phyloP scores from a whole-genome alignment of 2,888 invertebrate genomes.

The Cabera pusaria region DNA sequence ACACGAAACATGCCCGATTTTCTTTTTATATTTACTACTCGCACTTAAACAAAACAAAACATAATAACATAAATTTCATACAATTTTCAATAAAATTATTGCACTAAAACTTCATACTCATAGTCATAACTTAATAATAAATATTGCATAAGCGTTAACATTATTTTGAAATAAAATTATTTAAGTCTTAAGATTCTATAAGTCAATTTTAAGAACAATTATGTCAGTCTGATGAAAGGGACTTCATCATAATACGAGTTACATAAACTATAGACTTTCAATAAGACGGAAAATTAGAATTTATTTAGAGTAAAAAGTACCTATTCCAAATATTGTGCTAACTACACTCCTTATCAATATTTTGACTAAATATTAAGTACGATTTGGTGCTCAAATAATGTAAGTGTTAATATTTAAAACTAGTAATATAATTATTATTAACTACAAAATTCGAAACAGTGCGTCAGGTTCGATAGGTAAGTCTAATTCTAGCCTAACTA shows the following conservation, averaged over 20 bases:
- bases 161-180: constrained; percentile 66
- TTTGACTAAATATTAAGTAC: constrained; percentile 83
- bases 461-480: constrained; percentile 57
- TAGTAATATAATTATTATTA: constrained; percentile 69
- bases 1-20: constrained; percentile 60
- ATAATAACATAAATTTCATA: constrained; percentile 78
- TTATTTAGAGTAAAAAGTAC: constrained; percentile 42
- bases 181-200: constrained; percentile 68
- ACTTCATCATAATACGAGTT: constrained; percentile 54
- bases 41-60: constrained; percentile 68
- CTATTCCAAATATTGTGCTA: constrained; percentile 60
- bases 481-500: constrained; percentile 52
- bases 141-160: constrained; percentile 79
- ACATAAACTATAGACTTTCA: constrained; percentile 50
- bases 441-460: constrained; percentile 71
- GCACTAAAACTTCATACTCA: constrained; percentile 74
- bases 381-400: constrained; percentile 82
- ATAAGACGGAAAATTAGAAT: constrained; percentile 49
- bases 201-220: constrained; percentile 71
- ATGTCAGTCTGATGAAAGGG: constrained; percentile 76
- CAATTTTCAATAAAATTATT: constrained; percentile 80
- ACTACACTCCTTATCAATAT: constrained; percentile 64
- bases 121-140: constrained; percentile 79
- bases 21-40: constrained; percentile 43
- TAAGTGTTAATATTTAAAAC: constrained; percentile 71